Evolutionary conservation across 2,797 vertebrate genomes (phyloP), one percentile per base, ranked within the genome.

Genomic region (Sebastes vulpes): DNA sequence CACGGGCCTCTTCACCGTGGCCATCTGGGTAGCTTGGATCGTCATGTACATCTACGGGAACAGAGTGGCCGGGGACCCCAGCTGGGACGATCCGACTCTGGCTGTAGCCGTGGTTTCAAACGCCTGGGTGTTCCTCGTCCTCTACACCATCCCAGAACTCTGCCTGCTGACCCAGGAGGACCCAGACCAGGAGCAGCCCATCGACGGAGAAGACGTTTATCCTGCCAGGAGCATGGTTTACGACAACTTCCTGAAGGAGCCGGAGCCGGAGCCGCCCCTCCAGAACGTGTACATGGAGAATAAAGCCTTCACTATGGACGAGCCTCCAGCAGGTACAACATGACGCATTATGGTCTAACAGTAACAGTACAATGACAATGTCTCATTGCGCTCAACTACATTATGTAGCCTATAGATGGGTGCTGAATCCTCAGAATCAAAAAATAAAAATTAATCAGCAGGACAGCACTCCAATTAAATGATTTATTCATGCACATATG

Each of bases 51-150:
- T 97, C 60, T 90, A 97, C 0, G 97, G 97, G 75, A 99, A 98
- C 84, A 18, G 0, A 68, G 88, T 18, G 1, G 70, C 26, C 0
- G 76, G 90, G 42, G 92, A 94, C 10, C 64, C 88, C 0, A 70
- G 88, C 56, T 99, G 98, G 98, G 97, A 98, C 0, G 97, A 98
- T 89, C 97, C 98, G 25, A 97, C 98, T 0, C 65, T 99, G 92
- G 97, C 97, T 77, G 92, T 99, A 0, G 97, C 97, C 0, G 91
- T 99, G 16, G 96, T 97, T 4, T 90, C 95, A 70, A 98, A 98
- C 0, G 98, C 97, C 57, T 97, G 96, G 91, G 72, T 96, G 60
- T 98, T 99, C 68, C 86, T 99, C 12, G 85, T 96, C 83, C 92
- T 97, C 84, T 98, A 98, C 9, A 38, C 91, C 90, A 96, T 98